A percentile compares a stretch with the other conserved stretches of the same genome.
Evolutionary conservation across 2,888 invertebrate genomes (phyloP).

Genomic region (Polymixis lichenea): DNA sequence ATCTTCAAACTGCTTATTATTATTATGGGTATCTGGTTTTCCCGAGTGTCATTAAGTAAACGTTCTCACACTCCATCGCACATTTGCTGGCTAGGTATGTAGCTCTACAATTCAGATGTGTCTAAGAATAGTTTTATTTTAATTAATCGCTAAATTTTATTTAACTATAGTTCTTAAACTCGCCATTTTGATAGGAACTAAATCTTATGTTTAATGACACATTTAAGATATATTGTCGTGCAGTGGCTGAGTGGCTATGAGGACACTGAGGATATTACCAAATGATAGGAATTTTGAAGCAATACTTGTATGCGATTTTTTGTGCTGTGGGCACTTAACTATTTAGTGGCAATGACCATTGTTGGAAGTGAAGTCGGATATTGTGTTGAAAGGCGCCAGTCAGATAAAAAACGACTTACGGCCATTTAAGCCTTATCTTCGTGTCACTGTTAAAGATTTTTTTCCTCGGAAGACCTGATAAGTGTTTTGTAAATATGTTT

Average conservation of each 20-base stretch:
- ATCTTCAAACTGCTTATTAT: conserved; percentile 29
- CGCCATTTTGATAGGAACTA: conserved; percentile 13
- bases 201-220: conserved; percentile 33
- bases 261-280: conserved; percentile 29
- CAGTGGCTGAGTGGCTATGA: conserved; percentile 26
- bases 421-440: conserved; percentile 59
- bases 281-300: conserved; percentile 35
- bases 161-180: conserved; percentile 14
- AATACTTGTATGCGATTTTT: conserved; percentile 48
- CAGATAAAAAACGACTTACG: conserved; percentile 52
- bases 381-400: conserved; percentile 59
- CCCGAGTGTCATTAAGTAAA: conserved; percentile 35
- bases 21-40: conserved; percentile 29
- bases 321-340: conserved; percentile 32
- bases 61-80: conserved; percentile 55
- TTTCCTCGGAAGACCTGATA: conserved; percentile 22
- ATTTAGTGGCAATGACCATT: conserved; percentile 50
- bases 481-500: conserved; percentile 44
- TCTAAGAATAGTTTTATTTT: conserved; percentile 35
- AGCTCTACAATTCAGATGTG: conserved; percentile 35
- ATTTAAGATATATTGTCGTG: conserved; percentile 23
- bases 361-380: conserved; percentile 57
- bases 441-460: conserved; percentile 40
- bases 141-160: conserved; percentile 33
- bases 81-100: conserved; percentile 45